Evolutionary conservation across 2,797 vertebrate genomes (phyloP).

Genomic region (Pipistrellus pygmaeus): DNA sequence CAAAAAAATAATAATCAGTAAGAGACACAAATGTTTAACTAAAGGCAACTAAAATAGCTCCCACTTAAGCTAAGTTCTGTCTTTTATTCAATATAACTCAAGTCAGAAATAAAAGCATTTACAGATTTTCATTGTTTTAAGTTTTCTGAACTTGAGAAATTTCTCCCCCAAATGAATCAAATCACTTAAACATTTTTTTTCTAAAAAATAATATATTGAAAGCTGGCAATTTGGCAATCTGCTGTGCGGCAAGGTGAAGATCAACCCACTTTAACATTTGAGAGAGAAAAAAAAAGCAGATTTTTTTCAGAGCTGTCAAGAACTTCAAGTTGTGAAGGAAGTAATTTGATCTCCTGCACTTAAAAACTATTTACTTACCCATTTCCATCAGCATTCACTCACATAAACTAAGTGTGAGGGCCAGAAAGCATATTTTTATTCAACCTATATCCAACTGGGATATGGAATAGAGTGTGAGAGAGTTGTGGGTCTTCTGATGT

Average conservation of each 20-base stretch:
- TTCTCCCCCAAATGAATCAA: slow-evolving; percentile 13
- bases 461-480: background rate
- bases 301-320: slow-evolving; percentile 63
- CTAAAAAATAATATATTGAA: slow-evolving; percentile 30
- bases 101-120: slow-evolving; percentile 48
- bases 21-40: background rate
- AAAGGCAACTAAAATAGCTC: slow-evolving; percentile 14
- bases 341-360: slow-evolving; percentile 69
- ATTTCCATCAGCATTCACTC: slow-evolving; percentile 71
- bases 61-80: background rate
- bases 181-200: background rate
- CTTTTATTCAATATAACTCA: background rate
- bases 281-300: background rate
- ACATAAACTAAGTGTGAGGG: slow-evolving; percentile 63
- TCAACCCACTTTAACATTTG: slow-evolving; percentile 44
- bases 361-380: slow-evolving; percentile 70
- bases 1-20: background rate
- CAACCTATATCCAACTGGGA: slow-evolving; percentile 37
- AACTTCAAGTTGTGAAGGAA: slow-evolving; percentile 60
- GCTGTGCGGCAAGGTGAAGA: slow-evolving; percentile 46
- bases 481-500: background rate
- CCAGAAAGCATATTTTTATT: slow-evolving; percentile 63
- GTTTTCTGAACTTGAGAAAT: slow-evolving; percentile 48
- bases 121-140: background rate
- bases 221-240: slow-evolving; percentile 57